These are phyloP conservation scores for Chironomus riparius DNA, from an alignment of 2,888 invertebrate species.

Conservation along the genomic window DNA sequence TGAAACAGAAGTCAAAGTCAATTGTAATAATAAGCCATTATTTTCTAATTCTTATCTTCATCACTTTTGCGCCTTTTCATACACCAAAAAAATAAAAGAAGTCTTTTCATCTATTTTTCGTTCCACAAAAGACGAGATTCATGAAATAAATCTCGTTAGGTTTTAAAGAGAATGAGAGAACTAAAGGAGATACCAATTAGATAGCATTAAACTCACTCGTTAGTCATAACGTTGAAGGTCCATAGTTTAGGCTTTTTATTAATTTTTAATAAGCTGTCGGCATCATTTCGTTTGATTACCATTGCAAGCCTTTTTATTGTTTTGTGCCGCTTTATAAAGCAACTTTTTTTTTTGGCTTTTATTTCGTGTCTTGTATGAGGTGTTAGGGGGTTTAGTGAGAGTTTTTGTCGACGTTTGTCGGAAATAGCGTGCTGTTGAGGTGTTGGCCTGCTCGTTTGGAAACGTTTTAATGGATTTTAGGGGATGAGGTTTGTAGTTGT, in stretches of 20 bases:
- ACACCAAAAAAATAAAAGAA: not conserved
- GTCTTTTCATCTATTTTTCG: not conserved
- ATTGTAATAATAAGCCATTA: slow-evolving; percentile 9
- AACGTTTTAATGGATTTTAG: too few relatives aligned
- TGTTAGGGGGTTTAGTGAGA: too few relatives aligned
- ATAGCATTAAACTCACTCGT: slow-evolving; percentile 24
- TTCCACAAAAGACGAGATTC: not conserved
- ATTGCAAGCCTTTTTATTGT: slow-evolving; percentile 4
- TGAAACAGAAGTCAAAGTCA: slow-evolving; percentile 19
- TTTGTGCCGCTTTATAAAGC: not conserved
- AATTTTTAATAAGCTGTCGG: slow-evolving; percentile 27
- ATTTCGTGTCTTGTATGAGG: not conserved
- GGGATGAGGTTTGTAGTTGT: too few relatives aligned
- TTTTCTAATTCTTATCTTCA: slow-evolving; percentile 1
- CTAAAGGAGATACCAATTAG: slow-evolving; percentile 17
- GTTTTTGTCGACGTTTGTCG: too few relatives aligned
- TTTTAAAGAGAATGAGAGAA: not conserved
- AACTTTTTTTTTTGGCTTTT: not conserved
- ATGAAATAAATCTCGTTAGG: slow-evolving; percentile 17
- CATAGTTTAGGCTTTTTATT: slow-evolving; percentile 14
- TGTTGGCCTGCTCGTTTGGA: too few relatives aligned
- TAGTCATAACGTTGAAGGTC: slow-evolving; percentile 13
- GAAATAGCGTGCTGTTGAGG: too few relatives aligned
- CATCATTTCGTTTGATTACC: slow-evolving; percentile 17
- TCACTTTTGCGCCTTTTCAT: not conserved